Conservation (phyloP, 2,797 vertebrate species). For the Pantherophis vulpinus region DNA sequence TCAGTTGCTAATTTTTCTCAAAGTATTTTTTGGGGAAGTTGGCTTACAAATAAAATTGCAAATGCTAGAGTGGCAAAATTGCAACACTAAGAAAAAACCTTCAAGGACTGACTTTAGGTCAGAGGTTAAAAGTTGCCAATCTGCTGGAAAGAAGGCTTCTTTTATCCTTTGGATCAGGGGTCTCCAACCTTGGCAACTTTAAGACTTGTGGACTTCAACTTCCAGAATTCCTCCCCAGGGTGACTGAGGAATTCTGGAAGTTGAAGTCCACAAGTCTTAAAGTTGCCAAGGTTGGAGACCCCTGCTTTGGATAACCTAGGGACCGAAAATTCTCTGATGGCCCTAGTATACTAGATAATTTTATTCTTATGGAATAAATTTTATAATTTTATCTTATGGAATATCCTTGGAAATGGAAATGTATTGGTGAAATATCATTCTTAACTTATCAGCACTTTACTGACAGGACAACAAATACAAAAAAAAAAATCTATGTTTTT, state of each 20-base stretch:
- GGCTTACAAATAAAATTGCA: neutral
- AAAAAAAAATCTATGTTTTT: constrained; percentile 11
- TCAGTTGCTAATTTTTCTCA: neutral
- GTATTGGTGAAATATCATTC: neutral
- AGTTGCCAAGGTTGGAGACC: too few relatives aligned
- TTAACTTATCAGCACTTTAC: constrained; percentile 17
- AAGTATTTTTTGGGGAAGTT: neutral
- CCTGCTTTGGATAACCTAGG: neutral
- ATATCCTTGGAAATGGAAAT: neutral
- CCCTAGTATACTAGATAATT: neutral
- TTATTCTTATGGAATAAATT: neutral
- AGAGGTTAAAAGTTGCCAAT: neutral
- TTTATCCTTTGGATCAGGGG: neutral
- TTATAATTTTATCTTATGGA: neutral
- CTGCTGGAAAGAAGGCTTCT: neutral
- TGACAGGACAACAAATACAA: constrained; percentile 16
- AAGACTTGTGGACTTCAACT: too few relatives aligned
- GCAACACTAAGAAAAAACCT: neutral
- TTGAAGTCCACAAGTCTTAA: too few relatives aligned
- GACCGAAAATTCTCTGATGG: neutral
- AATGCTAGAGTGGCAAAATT: neutral
- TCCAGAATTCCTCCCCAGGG: too few relatives aligned
- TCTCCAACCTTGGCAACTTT: too few relatives aligned
- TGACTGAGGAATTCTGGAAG: too few relatives aligned
- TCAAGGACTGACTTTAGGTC: neutral